Conservation (phyloP, 2,888 invertebrate genomes). For the Caenorhabditis angaria region DNA sequence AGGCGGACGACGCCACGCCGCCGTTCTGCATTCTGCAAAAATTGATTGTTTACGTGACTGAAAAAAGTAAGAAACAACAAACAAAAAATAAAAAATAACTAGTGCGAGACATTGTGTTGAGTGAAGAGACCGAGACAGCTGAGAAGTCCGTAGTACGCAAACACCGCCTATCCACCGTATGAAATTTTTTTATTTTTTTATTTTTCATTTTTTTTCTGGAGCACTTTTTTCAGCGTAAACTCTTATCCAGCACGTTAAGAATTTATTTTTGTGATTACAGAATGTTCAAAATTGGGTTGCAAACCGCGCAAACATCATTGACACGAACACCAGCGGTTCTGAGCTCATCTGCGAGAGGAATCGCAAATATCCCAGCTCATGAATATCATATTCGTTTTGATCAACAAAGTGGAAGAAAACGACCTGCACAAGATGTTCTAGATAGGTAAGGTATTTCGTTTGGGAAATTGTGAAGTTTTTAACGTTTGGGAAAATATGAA, state of each 20-base stretch:
- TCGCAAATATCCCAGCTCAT: constrained; percentile 68
- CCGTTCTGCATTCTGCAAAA: constrained; percentile 27
- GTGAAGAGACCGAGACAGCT: constrained; percentile 19
- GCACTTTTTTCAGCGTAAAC: background rate
- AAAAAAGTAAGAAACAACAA: constrained; percentile 9
- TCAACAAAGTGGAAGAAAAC: constrained; percentile 65
- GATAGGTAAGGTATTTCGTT: constrained; percentile 53
- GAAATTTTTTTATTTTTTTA: constrained; percentile 7
- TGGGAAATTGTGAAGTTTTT: constrained; percentile 5
- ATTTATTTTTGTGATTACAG: background rate
- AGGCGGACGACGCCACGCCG: constrained; percentile 26
- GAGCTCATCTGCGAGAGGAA: constrained; percentile 40
- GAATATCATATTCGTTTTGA: constrained; percentile 71
- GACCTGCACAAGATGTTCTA: constrained; percentile 68
- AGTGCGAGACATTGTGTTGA: constrained; percentile 17
- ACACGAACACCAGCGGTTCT: constrained; percentile 5
- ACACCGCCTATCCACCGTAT: constrained; percentile 29
- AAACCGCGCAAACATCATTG: constrained; percentile 9
- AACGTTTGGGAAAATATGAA: background rate
- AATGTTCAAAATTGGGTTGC: constrained; percentile 3
- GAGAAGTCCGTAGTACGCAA: constrained; percentile 15
- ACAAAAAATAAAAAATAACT: constrained; percentile 1
- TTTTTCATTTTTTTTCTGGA: constrained; percentile 6
- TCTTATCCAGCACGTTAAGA: background rate
- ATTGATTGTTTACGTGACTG: constrained; percentile 4